These are phyloP conservation scores for Spondyliosoma cantharus DNA, from an alignment of 2,797 vertebrate species.

Conservation along the genomic window DNA sequence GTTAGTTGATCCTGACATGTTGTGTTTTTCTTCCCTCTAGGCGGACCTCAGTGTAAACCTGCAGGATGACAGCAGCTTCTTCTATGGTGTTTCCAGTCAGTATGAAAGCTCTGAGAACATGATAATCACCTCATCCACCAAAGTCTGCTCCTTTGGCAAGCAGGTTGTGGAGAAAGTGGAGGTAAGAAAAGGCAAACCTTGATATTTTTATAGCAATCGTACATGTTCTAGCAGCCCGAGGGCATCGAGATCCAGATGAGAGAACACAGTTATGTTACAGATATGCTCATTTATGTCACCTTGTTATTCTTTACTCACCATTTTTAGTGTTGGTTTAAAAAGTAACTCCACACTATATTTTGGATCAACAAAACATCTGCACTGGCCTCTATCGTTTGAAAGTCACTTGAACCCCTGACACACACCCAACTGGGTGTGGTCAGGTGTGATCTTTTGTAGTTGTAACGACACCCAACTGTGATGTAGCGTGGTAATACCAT, in stretches of 20 bases:
- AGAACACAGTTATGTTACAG: not conserved
- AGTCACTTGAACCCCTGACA: not conserved
- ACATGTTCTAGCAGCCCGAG: not conserved
- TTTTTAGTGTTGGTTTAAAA: not conserved
- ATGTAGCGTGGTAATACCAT: not conserved
- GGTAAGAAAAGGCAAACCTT: constrained; percentile 79
- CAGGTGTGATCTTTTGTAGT: not conserved
- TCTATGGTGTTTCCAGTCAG: constrained; percentile 97
- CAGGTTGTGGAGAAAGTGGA: constrained; percentile 99
- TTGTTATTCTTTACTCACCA: not conserved
- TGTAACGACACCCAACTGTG: not conserved
- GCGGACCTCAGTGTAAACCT: constrained; percentile 94
- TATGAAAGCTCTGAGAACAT: constrained; percentile 96
- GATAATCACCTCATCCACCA: constrained; percentile 97
- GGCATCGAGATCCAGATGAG: not conserved
- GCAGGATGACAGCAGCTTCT: constrained; percentile 93
- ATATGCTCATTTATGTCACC: not conserved
- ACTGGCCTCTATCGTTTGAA: not conserved
- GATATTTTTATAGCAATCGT: not conserved
- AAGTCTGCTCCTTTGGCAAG: constrained; percentile 98
- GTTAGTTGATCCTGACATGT: constrained; percentile 21
- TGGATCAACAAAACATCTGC: too few relatives aligned
- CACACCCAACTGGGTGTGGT: not conserved
- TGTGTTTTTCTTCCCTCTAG: constrained; percentile 71
- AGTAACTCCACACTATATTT: not conserved